Evolutionary conservation across 2,888 invertebrate genomes (phyloP), one percentile per base, ranked within the genome.

Genomic region (Caenorhabditis drosophilae): DNA sequence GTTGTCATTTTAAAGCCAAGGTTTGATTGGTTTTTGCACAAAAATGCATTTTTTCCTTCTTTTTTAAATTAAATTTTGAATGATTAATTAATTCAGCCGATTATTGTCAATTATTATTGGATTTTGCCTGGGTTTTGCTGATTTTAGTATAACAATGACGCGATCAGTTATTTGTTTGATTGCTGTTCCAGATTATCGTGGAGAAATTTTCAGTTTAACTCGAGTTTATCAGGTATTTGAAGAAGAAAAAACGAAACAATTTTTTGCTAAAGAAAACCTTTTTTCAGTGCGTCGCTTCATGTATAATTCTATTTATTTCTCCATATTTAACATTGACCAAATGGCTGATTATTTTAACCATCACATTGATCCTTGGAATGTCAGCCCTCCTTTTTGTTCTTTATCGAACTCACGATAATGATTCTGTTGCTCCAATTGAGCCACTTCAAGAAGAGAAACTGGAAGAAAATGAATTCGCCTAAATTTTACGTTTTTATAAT

Each of bases 111-210:
- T 60, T 7, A 18, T 63, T 1, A 63, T 59, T 26, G 67, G 67
- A 4, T 70, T 63, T 34, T 59, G 67, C 20, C 36, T 70, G 9
- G 70, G 70, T 2, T 48, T 70, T 22, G 52, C 67, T 11, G 70
- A 70, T 26, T 67, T 62, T 38, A 63, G 60, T 1, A 67, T 70
- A 34, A 70, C 70, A 3, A 67, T 67, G 55, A 57, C 57, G 9
- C 35, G 70, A 40, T 45, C 44, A 16, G 67, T 67, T 11, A 67
- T 70, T 20, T 70, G 70, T 16, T 67, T 67, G 51, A 63, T 67
- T 44, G 67, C 63, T 12, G 63, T 70, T 6, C 70, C 70, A 9
- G 63, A 67, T 4, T 62, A 55, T 34, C 23, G 70, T 31, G 63
- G 63, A 0, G 70, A 70, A 25, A 54, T 67, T 20, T 70, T 70